Evolutionary conservation across 2,797 vertebrate species (phyloP), one percentile per base, ranked within the genome.

Genomic region (Melanotaenia boesemani): DNA sequence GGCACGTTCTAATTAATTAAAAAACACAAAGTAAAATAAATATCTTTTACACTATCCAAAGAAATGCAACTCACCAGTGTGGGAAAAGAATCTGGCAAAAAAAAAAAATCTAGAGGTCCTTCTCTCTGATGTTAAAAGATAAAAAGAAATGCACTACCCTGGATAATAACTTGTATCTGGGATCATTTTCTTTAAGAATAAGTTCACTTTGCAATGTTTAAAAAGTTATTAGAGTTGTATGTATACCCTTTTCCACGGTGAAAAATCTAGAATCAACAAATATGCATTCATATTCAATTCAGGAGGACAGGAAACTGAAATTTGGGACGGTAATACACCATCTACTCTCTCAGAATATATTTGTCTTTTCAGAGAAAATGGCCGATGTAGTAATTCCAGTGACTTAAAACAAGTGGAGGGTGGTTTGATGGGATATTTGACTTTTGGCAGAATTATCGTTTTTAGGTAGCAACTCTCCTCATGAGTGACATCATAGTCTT

Each of bases 1-100:
- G 36, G 55, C 37, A 39, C 50, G 76, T 85, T 74, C 77, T 86
- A 57, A 52, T 58, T 57, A 60, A 65, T 79, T 63, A 39, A 16
- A 41, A 63, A 36, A 2, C 62, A 59, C 63, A 81, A 75, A 80
- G 50, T 15, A n/a, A 2, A 67, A 79, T 28, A 26, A 62, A 15
- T 36, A 50, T n/a, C 32, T 72, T 46, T 34, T 24, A 32, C 1
- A 22, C 8, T 8, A 46, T 46, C 6, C 36, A 24, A 2, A 20
- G 1, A 58, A 48, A 63, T 11, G 13, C 12, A 26, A 62, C 0
- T 22, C 30, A 56, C 0, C 0, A 48, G 68, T 55, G 0, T 54
- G 1, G n/a, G 37, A 9, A 16, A 15, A 7, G 13, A 56, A 26
- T 30, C 54, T 56, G 13, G 6, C 2, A 16, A 26, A 18, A 20